Percentiles rank a stretch among this genome's conserved stretches.
Evolutionary conservation across 2,888 invertebrate genomes (phyloP).

Genomic region (Cephonodes hylas): DNA sequence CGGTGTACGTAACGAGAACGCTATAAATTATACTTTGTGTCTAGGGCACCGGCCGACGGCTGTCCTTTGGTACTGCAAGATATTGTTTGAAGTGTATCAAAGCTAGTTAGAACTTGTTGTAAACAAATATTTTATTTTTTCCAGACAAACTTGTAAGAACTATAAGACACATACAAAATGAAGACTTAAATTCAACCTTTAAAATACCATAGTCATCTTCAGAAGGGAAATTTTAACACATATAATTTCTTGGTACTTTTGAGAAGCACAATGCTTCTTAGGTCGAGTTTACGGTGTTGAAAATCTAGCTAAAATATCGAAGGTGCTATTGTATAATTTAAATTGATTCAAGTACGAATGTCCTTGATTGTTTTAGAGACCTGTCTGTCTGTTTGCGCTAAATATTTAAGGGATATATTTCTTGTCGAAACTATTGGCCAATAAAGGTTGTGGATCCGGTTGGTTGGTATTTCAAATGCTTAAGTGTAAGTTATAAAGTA

Average conservation of each 20-base stretch:
- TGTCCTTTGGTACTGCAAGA: conserved; percentile 1
- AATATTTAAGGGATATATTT: background rate
- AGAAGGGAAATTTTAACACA: no score
- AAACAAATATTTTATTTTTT: background rate
- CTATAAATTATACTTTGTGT: conserved; percentile 11
- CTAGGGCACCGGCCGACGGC: background rate
- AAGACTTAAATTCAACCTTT: no score
- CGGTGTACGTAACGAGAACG: conserved; percentile 26
- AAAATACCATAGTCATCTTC: no score
- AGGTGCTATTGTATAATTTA: background rate
- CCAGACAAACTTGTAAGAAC: background rate
- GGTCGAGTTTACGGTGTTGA: background rate
- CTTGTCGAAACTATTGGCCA: background rate
- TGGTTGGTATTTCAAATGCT: background rate
- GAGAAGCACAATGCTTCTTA: no score
- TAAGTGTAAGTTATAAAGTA: background rate
- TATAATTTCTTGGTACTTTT: no score
- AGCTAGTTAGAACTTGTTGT: background rate
- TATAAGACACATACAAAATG: no score
- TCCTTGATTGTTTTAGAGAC: background rate
- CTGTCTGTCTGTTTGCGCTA: background rate
- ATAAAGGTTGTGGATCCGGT: background rate
- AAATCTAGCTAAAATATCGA: no score
- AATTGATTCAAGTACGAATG: background rate
- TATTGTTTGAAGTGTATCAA: background rate